Percentiles rank a stretch among this genome's conserved stretches.
These are phyloP conservation scores for Anseranas semipalmata DNA, from an alignment of 2,113 vertebrate genomes.

Conservation along the genomic window DNA sequence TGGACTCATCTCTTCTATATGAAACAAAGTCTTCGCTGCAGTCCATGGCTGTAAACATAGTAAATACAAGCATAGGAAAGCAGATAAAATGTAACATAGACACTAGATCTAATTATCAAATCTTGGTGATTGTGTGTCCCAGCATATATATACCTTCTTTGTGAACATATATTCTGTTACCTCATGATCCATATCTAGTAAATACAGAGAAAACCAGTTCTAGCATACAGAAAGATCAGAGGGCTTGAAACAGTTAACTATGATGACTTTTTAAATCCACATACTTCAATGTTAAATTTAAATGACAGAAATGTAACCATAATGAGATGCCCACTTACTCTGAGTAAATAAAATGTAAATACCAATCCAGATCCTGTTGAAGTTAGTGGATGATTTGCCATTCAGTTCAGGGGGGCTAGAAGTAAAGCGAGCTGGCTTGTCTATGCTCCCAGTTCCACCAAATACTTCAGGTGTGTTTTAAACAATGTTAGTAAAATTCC, in stretches of 20 bases:
- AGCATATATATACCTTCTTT: background rate
- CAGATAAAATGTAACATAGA: background rate
- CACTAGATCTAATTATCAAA: background rate
- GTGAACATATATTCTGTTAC: background rate
- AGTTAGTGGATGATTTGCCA: background rate
- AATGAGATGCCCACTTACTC: background rate
- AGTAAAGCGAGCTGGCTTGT: background rate
- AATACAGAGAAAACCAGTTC: background rate
- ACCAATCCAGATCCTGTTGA: background rate
- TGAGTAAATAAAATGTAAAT: background rate
- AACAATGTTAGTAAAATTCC: background rate
- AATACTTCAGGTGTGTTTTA: background rate
- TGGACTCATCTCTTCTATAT: background rate
- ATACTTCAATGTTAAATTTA: background rate
- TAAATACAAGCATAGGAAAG: background rate
- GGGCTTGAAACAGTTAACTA: background rate
- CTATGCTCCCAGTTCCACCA: background rate
- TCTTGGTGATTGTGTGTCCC: background rate
- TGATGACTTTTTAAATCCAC: background rate
- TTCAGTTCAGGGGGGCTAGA: background rate
- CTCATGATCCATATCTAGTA: background rate
- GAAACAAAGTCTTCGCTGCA: background rate
- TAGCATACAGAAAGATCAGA: background rate
- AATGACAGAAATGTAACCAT: background rate
- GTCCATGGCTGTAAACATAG: background rate